These are phyloP conservation scores for Mus minutoides DNA, from an alignment of 2,797 vertebrate genomes.

Conservation along the genomic window DNA sequence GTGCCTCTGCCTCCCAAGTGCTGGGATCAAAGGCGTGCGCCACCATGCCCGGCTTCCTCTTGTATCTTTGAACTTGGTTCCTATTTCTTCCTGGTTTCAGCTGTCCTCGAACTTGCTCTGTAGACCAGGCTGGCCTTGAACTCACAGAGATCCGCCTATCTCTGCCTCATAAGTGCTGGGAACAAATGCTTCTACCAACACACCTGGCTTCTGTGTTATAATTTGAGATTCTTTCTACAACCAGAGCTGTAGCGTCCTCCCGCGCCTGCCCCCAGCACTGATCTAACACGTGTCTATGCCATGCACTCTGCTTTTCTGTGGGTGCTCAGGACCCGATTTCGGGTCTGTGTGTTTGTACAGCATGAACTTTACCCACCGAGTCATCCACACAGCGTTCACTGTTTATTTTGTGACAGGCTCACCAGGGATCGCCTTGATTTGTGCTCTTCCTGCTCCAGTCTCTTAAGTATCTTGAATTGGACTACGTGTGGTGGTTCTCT, in stretches of 20 bases:
- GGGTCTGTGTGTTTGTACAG: not conserved
- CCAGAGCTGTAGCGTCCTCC: no score
- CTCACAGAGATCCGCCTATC: no score
- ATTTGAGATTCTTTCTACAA: not conserved
- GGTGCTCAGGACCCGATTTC: not conserved
- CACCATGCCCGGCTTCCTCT: no score
- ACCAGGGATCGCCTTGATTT: not conserved
- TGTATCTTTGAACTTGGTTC: not conserved
- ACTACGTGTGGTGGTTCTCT: not conserved
- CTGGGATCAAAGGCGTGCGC: no score
- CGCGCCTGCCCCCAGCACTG: not conserved
- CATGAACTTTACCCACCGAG: not conserved
- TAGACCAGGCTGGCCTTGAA: not conserved
- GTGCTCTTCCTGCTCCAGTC: no score
- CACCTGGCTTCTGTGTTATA: not conserved
- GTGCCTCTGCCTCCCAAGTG: no score
- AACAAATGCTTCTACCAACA: not conserved
- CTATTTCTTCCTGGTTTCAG: not conserved
- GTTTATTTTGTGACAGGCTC: not conserved
- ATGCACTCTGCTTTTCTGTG: not conserved
- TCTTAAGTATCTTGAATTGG: not conserved
- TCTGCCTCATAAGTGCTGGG: no score
- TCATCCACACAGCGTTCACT: not conserved
- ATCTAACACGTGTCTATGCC: not conserved
- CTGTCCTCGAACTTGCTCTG: not conserved